A percentile compares a stretch with the other conserved stretches of the same genome.
These are phyloP conservation scores for Drosophila novamexicana DNA, from an alignment of 1,140 invertebrate genomes.

Conservation along the genomic window DNA sequence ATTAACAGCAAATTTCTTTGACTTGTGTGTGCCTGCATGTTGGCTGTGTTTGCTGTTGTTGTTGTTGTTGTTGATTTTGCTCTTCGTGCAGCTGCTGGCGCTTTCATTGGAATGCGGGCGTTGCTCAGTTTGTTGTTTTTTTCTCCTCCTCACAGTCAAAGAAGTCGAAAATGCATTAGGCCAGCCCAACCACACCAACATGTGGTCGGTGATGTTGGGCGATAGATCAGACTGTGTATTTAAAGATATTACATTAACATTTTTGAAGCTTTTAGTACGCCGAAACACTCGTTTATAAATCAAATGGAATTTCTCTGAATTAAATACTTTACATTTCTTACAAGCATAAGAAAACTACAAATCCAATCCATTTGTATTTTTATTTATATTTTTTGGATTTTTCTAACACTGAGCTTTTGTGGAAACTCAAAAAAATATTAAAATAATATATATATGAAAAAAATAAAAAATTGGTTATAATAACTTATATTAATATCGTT, in stretches of 20 bases:
- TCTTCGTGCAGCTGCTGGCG: slow-evolving; percentile 72
- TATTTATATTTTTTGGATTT: background rate
- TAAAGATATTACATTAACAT: slow-evolving; percentile 77
- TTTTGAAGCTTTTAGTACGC: slow-evolving; percentile 42
- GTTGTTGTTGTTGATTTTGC: slow-evolving; percentile 38
- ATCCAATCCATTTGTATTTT: background rate
- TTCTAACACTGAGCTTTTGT: background rate
- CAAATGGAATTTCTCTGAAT: slow-evolving; percentile 57
- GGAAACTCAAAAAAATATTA: no score
- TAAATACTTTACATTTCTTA: slow-evolving; percentile 56
- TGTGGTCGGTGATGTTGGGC: slow-evolving; percentile 48
- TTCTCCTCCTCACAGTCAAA: slow-evolving; percentile 16
- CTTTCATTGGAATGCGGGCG: slow-evolving; percentile 80
- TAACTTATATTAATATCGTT: no score
- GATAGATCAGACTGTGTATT: slow-evolving; percentile 47
- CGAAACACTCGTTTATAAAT: slow-evolving; percentile 59
- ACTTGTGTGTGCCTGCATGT: slow-evolving; percentile 75
- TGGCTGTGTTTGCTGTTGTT: slow-evolving; percentile 28
- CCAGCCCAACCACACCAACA: slow-evolving; percentile 47
- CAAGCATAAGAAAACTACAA: slow-evolving; percentile 26
- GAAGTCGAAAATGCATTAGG: slow-evolving; percentile 59
- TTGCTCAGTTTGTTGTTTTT: slow-evolving; percentile 63
- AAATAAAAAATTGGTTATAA: no score
- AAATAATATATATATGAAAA: no score
- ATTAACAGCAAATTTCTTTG: slow-evolving; percentile 84